Evolutionary conservation across 2,888 invertebrate species (phyloP).

Genomic region (Electrophaes corylata): DNA sequence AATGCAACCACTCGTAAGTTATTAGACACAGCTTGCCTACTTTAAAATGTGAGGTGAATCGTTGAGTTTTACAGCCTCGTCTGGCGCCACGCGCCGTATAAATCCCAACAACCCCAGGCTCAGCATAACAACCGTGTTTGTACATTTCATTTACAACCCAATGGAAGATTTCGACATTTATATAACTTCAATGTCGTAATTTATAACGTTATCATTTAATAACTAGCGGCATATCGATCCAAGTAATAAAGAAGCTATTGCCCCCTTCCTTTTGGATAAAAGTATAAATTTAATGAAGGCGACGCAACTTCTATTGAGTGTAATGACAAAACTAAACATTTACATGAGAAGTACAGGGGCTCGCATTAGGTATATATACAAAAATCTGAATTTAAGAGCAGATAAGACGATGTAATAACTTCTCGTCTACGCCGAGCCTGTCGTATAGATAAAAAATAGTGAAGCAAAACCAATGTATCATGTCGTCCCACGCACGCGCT

Average conservation of each 20-base stretch:
- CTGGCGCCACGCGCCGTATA: slow-evolving; percentile 58
- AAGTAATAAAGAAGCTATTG: slow-evolving; percentile 60
- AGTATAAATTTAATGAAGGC: slow-evolving; percentile 60
- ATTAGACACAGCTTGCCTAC: slow-evolving; percentile 61
- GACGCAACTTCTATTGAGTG: slow-evolving; percentile 50
- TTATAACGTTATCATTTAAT: slow-evolving; percentile 45
- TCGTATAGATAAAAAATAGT: slow-evolving; percentile 63
- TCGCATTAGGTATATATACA: slow-evolving; percentile 58
- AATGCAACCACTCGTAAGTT: slow-evolving; percentile 82
- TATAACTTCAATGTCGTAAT: slow-evolving; percentile 37
- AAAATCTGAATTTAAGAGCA: slow-evolving; percentile 45
- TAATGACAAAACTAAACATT: slow-evolving; percentile 44
- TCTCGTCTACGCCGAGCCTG: slow-evolving; percentile 72
- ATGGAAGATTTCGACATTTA: slow-evolving; percentile 38
- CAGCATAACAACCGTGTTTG: slow-evolving; percentile 44
- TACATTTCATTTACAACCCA: slow-evolving; percentile 19
- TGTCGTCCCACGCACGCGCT: slow-evolving; percentile 77
- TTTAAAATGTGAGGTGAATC: slow-evolving; percentile 73
- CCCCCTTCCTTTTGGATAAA: slow-evolving; percentile 64
- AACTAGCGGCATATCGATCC: slow-evolving; percentile 44
- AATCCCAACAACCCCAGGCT: slow-evolving; percentile 64
- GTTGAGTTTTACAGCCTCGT: slow-evolving; percentile 80
- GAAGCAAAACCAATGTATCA: slow-evolving; percentile 79
- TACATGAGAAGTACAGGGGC: slow-evolving; percentile 49
- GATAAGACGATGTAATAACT: slow-evolving; percentile 68